Evolutionary conservation across 2,113 vertebrate species (phyloP).

Genomic region (Xenopus borealis): DNA sequence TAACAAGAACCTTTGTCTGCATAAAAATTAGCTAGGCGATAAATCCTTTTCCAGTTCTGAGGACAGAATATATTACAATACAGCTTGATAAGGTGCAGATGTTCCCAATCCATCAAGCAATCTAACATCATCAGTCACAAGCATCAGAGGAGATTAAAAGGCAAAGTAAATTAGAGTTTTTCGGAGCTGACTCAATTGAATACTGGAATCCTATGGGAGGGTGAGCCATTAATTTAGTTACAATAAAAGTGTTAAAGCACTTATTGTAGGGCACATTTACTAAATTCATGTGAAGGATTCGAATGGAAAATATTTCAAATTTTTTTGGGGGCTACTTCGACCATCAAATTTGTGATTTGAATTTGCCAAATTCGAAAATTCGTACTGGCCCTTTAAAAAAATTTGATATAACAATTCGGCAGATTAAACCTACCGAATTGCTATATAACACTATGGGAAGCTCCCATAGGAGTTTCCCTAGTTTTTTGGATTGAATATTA

Average conservation of each 20-base stretch:
- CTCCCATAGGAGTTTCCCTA: no score
- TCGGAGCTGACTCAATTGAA: neutral
- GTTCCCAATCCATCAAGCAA: constrained; percentile 25
- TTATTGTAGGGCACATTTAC: no score
- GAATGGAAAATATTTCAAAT: no score
- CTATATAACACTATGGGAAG: no score
- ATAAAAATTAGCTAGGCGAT: constrained; percentile 1
- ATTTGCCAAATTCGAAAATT: no score
- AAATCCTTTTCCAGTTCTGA: constrained; percentile 18
- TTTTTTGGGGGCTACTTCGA: no score
- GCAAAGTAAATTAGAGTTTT: constrained; percentile 16
- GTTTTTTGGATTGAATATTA: no score
- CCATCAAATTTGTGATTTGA: no score
- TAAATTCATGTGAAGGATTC: no score
- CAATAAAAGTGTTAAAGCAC: neutral
- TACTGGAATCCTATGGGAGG: neutral
- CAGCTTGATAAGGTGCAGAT: constrained; percentile 27
- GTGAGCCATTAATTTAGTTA: neutral
- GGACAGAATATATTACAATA: neutral
- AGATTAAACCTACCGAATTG: no score
- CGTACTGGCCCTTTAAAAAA: no score
- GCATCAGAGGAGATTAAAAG: constrained; percentile 3
- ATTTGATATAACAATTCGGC: no score
- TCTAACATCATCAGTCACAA: constrained; percentile 16
- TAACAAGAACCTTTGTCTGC: neutral